A percentile compares a stretch with the other conserved stretches of the same genome.
Conservation (phyloP, 2,113 vertebrate genomes). For the Nettapus auritus region DNA sequence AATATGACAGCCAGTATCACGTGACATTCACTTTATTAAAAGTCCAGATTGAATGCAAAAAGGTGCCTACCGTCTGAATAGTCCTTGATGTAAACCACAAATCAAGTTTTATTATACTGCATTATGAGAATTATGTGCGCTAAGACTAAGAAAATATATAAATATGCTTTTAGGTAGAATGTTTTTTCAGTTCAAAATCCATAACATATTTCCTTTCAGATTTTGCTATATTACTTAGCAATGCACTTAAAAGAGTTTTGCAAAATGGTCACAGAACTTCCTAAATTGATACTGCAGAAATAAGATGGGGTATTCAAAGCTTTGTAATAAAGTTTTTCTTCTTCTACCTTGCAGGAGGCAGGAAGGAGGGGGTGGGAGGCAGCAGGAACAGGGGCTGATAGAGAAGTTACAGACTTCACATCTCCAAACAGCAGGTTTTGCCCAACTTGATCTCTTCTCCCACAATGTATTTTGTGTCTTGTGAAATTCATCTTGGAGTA, state of each 20-base stretch:
- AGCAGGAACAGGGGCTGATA: neutral
- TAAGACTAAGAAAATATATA: neutral
- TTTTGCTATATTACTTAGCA: neutral
- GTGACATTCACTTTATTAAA: neutral
- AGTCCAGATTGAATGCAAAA: neutral
- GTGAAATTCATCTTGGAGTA: neutral
- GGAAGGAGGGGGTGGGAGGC: neutral
- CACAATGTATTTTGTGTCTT: neutral
- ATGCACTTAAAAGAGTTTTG: neutral
- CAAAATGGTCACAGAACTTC: neutral
- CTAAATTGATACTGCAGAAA: neutral
- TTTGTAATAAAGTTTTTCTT: neutral
- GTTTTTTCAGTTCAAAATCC: neutral
- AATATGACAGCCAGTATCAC: neutral
- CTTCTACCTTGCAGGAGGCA: neutral
- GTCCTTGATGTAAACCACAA: rapidly evolving
- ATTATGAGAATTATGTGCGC: neutral
- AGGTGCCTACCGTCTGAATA: rapidly evolving
- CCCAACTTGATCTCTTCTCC: neutral
- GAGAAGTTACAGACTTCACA: neutral
- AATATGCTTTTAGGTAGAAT: neutral
- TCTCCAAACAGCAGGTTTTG: neutral
- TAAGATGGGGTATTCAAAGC: neutral
- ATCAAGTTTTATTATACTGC: neutral
- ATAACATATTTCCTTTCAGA: neutral